Percentiles rank a stretch among this genome's conserved stretches.
phyloP scores from a whole-genome alignment of 2,797 vertebrate genomes.

The Mus caroli region DNA sequence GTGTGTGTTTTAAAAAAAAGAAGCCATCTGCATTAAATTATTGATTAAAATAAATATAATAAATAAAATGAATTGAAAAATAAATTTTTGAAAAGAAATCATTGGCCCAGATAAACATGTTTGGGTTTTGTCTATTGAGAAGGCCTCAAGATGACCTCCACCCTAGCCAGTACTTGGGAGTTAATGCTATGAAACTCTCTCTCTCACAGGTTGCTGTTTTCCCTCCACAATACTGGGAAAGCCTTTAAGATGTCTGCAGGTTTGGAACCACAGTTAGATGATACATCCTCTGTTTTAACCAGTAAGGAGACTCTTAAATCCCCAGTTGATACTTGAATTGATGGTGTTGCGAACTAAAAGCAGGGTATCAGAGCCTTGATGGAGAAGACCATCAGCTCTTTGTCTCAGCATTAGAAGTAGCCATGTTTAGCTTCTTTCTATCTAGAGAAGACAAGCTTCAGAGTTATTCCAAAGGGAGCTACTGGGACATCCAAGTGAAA shows the following conservation, averaged over 20 bases:
- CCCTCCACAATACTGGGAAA: neutral
- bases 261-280: neutral
- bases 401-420: neutral
- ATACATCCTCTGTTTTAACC: neutral
- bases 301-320: neutral
- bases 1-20: neutral
- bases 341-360: neutral
- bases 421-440: neutral
- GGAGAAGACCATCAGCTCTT: neutral
- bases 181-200: neutral
- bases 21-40: neutral
- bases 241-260: neutral
- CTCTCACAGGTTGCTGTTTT: neutral
- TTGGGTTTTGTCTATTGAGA: conserved; percentile 7
- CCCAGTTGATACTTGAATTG: neutral
- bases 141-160: neutral
- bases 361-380: neutral
- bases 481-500: neutral
- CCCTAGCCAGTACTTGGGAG: neutral
- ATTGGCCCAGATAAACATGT: conserved; percentile 25
- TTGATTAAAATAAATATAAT: neutral
- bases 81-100: neutral
- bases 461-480: neutral
- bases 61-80: too few relatives aligned
- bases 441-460: conserved; percentile 4